Base-by-base conservation (phyloP, 2,888 invertebrate species). In the Gryllus longicercus region DNA sequence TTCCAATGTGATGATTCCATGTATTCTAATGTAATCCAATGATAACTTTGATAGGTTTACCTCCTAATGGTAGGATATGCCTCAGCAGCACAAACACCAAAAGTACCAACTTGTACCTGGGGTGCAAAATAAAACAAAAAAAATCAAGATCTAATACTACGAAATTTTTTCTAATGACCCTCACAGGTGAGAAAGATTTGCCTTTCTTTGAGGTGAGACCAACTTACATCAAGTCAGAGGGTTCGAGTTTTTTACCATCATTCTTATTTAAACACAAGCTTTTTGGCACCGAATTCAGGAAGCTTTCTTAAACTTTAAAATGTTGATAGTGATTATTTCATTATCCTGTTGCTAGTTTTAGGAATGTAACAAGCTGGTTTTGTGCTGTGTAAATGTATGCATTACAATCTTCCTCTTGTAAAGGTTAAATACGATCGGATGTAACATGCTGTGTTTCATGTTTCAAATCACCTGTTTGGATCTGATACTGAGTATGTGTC, bases 1-100 rank as follows among this genome's bases (percentile, higher is more conserved):
- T 84, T 84, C 84, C 84, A 84, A 83, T 84, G 84, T 84, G 84
- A 84, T 82, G 83, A 83, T 84, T 83, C 83, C 83, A 81, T 81
- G 81, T 82, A 82, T 82, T 82, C 79, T 82, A 82, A 82, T 80
- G 82, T 82, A 81, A 82, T 81, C 79, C 77, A 81, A 82, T 78
- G 81, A 81, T 79, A 81, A 80, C 81, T 82, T 82, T 82, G 74
- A 80, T 82, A 82, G 82, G 80, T 81, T 81, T 82, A 80, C 81
- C 82, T 82, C 82, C 81, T 81, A 78, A 79, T 75, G 78, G 80
- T 79, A 78, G 81, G 78, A 79, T 81, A 81, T 78, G 79, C 81
- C 81, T 79, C 79, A 79, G 79, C 81, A 81, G 81, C 81, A 81
- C 81, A 80, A 81, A 81, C 81, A 81, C 81, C 81, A 81, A 81